Conservation (phyloP, 2,113 vertebrate species). For the Halcyon malimbica region DNA sequence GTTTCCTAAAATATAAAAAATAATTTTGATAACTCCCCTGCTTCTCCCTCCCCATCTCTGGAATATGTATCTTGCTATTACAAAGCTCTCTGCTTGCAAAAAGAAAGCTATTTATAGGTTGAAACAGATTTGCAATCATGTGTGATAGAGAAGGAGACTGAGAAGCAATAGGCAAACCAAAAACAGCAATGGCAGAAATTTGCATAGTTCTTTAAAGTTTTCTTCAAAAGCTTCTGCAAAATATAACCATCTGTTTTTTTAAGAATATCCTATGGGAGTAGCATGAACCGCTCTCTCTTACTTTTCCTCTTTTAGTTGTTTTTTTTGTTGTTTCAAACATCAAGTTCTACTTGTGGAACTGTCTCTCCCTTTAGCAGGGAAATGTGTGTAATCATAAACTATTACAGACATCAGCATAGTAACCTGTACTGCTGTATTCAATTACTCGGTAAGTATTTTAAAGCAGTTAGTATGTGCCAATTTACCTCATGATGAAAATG, state of each 20-base stretch:
- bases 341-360: background rate
- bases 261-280: slow-evolving; percentile 23
- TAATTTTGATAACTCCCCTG: background rate
- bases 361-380: background rate
- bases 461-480: slow-evolving; percentile 28
- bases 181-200: slow-evolving; percentile 64
- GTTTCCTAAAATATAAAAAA: slow-evolving; percentile 20
- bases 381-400: slow-evolving; percentile 34
- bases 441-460: slow-evolving; percentile 42
- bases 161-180: slow-evolving; percentile 60
- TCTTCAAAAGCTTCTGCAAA: slow-evolving; percentile 41
- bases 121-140: slow-evolving; percentile 64
- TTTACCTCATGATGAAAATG: slow-evolving; percentile 60
- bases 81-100: slow-evolving; percentile 31
- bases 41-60: background rate
- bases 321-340: background rate
- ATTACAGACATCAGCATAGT: slow-evolving; percentile 58
- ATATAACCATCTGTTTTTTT: slow-evolving; percentile 33
- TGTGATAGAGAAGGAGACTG: slow-evolving; percentile 52
- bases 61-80: slow-evolving; percentile 17
- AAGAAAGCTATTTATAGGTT: slow-evolving; percentile 52
- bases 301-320: background rate
- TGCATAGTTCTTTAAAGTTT: slow-evolving; percentile 71
- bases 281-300: slow-evolving; percentile 6
- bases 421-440: slow-evolving; percentile 52